These are phyloP conservation scores for Epinotia ramella DNA, from an alignment of 2,888 invertebrate species.

Conservation along the genomic window DNA sequence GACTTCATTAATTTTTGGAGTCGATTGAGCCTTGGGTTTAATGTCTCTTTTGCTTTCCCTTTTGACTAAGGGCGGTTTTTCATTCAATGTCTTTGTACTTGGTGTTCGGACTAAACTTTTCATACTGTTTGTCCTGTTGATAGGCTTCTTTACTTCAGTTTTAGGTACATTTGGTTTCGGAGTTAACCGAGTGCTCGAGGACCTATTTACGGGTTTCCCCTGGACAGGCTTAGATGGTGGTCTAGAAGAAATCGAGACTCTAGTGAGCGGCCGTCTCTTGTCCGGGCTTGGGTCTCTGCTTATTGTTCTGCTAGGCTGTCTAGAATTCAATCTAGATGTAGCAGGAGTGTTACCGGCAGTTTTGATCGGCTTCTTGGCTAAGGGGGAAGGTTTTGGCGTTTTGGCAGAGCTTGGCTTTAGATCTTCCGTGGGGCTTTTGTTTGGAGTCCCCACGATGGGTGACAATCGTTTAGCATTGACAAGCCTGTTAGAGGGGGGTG, in stretches of 20 bases:
- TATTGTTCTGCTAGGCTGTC: conserved; percentile 73
- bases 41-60: conserved; percentile 70
- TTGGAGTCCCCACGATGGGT: conserved; percentile 82
- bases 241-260: conserved; percentile 52
- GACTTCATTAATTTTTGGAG: conserved; percentile 67
- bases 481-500: conserved; percentile 77
- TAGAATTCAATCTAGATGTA: conserved; percentile 76
- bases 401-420: conserved; percentile 69
- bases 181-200: conserved; percentile 65
- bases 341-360: conserved; percentile 72
- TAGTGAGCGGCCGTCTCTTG: conserved; percentile 64
- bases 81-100: conserved; percentile 73
- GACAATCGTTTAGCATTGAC: conserved; percentile 80
- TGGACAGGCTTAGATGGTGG: conserved; percentile 53
- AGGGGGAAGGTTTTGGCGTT: conserved; percentile 65
- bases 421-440: conserved; percentile 78
- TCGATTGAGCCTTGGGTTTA: conserved; percentile 66
- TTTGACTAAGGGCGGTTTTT: conserved; percentile 71
- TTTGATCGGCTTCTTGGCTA: conserved; percentile 67
- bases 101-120: conserved; percentile 75
- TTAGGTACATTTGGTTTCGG: conserved; percentile 67
- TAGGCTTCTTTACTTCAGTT: conserved; percentile 70
- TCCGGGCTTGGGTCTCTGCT: conserved; percentile 78
- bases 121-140: conserved; percentile 75
- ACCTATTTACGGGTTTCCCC: conserved; percentile 65